A percentile compares a stretch with the other conserved stretches of the same genome.
phyloP scores from a whole-genome alignment of 2,888 invertebrate species.

The Nomada ferruginata region DNA sequence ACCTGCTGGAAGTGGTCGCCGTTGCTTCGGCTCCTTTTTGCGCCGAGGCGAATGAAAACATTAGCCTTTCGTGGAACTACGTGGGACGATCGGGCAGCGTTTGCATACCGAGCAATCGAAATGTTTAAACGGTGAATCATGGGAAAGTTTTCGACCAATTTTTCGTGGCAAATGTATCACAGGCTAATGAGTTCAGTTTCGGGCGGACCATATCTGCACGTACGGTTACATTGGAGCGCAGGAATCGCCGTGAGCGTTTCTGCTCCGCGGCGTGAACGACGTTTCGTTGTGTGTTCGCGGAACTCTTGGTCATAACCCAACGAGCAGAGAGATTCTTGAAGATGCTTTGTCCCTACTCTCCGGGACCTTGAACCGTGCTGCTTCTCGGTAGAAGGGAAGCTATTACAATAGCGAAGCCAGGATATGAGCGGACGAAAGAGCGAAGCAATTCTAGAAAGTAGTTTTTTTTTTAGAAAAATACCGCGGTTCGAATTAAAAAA shows the following conservation, averaged over 20 bases:
- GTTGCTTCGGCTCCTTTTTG: too few species aligned
- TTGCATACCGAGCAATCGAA: too few species aligned
- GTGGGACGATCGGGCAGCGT: too few species aligned
- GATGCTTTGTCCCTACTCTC: conserved; percentile 10
- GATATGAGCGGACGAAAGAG: not conserved
- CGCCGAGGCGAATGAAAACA: too few species aligned
- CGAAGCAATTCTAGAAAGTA: not conserved
- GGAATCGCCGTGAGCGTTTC: not conserved
- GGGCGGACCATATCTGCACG: not conserved
- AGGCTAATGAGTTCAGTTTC: not conserved
- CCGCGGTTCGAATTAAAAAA: too few species aligned
- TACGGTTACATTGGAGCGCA: not conserved
- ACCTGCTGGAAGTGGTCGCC: too few species aligned
- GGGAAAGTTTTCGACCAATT: not conserved
- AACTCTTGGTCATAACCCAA: conserved; percentile 18
- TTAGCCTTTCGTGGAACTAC: too few species aligned
- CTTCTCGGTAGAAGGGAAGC: conserved; percentile 26
- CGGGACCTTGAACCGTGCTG: conserved; percentile 45
- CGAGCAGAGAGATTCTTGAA: conserved; percentile 24
- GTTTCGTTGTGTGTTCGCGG: conserved; percentile 21
- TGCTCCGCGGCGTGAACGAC: not conserved
- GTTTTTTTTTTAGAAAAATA: not conserved
- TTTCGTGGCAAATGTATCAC: not conserved
- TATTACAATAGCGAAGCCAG: too few species aligned
- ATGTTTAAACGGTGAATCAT: too few species aligned